Percentiles rank a stretch among this genome's conserved stretches.
These are phyloP conservation scores for Coelogynopora nodosa DNA, from an alignment of 2,888 invertebrate species.

Conservation along the genomic window DNA sequence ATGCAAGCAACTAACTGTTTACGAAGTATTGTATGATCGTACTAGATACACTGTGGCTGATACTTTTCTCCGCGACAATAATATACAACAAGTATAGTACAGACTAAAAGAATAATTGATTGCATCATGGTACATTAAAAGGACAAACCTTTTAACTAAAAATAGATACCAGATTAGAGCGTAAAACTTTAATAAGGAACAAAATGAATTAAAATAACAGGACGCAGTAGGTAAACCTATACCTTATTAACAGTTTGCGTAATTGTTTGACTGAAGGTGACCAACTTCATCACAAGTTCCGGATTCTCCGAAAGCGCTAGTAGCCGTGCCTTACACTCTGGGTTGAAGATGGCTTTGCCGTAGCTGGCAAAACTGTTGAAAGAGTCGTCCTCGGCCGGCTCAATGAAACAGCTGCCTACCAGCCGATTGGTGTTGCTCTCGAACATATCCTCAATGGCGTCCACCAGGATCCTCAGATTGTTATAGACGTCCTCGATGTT, in stretches of 20 bases:
- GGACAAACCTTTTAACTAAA: no score
- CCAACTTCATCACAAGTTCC: background rate
- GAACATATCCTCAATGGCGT: conserved; percentile 16
- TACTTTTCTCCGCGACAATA: no score
- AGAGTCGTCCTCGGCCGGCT: background rate
- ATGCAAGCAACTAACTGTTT: no score
- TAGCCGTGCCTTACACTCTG: background rate
- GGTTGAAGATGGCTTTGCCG: background rate
- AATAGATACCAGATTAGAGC: no score
- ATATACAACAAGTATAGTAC: no score
- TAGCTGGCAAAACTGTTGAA: background rate
- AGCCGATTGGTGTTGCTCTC: background rate
- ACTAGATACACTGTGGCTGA: no score
- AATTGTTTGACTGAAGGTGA: background rate
- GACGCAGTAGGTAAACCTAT: no score
- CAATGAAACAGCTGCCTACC: conserved; percentile 5
- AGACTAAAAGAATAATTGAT: no score
- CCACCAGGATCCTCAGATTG: background rate
- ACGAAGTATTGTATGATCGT: no score
- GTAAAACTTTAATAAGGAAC: no score
- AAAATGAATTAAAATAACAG: no score
- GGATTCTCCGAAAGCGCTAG: background rate
- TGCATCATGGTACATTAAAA: background rate
- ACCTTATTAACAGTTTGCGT: conserved; percentile 12
- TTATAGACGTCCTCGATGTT: background rate